Evolutionary conservation across 1,140 invertebrate species (phyloP), one percentile per base, ranked within the genome.

Genomic region (Lysiphlebus fabarum): DNA sequence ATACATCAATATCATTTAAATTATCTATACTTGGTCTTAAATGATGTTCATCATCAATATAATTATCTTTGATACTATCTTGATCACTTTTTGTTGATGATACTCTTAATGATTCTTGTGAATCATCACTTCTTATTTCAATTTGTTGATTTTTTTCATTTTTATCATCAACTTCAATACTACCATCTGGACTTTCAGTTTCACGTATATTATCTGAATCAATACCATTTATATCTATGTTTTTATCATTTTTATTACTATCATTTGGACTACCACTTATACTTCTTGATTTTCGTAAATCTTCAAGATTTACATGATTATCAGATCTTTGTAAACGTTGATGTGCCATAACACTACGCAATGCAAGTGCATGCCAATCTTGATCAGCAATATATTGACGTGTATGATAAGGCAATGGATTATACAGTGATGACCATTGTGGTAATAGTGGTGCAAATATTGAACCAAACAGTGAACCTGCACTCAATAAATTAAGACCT

Each of bases 401-500:
- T 36, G 72, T 73, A 43, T 76, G 75, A 47, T 78, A 79, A 8
- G 63, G 59, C 10, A 79, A 62, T 0, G 76, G 76, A 43, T 78
- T 78, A 61, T 77, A 77, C 6, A 79, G 63, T 76, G 76, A 79
- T 0, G 75, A 76, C 2, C 75, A 76, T 40, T 75, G 76, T 5
- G 78, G 78, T 38, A 80, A 57, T 17, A 79, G 61, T 7, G 78
- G 78, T 0, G 76, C 78, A 50, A 79, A 78, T 69, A 80, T 77
- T 56, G 78, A 79, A 5, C 75, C 75, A 37, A 80, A 78, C 6
- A 78, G 61, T 2, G 78, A 76, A 59, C 73, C 74, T 1, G 78
- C 75, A 54, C 76, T 70, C 48, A 78, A 65, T 53, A 78, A 68
- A 64, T 79, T 74, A 66, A 79, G 72, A 70, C 76, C 78, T 79